A percentile compares a stretch with the other conserved stretches of the same genome.
Evolutionary conservation across 2,797 vertebrate species (phyloP).

Genomic region (Synaphobranchus kaupii): DNA sequence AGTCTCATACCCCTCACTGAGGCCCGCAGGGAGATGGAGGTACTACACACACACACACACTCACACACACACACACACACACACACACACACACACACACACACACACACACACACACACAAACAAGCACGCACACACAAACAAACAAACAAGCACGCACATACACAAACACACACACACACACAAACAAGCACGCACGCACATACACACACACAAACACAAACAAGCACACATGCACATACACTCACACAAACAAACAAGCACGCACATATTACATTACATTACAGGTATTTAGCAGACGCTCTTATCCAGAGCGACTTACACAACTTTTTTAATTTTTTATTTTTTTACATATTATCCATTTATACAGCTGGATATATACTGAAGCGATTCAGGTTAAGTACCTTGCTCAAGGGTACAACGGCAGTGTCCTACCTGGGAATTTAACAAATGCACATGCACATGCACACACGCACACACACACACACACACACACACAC

Average conservation of each 20-base stretch:
- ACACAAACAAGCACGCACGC: neutral
- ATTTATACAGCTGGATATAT: no score
- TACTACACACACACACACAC: neutral
- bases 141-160: neutral
- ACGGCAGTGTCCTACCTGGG: no score
- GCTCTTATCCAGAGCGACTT: no score
- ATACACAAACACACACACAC: neutral
- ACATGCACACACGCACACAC: neutral
- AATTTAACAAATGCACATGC: constrained; percentile 39
- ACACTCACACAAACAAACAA: neutral
- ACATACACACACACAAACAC: neutral
- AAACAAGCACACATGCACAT: neutral
- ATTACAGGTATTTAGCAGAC: no score
- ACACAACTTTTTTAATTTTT: no score
- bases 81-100: neutral
- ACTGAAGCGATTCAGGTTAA: no score
- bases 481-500: neutral
- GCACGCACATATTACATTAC: neutral
- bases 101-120: neutral
- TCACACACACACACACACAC: neutral
- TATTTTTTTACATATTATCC: no score
- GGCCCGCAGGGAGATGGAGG: constrained; percentile 68
- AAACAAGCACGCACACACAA: neutral
- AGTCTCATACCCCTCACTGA: constrained; percentile 55
- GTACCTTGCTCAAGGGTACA: no score